These are phyloP conservation scores for Anolis carolinensis DNA, from an alignment of 2,113 vertebrate species.

Conservation along the genomic window DNA sequence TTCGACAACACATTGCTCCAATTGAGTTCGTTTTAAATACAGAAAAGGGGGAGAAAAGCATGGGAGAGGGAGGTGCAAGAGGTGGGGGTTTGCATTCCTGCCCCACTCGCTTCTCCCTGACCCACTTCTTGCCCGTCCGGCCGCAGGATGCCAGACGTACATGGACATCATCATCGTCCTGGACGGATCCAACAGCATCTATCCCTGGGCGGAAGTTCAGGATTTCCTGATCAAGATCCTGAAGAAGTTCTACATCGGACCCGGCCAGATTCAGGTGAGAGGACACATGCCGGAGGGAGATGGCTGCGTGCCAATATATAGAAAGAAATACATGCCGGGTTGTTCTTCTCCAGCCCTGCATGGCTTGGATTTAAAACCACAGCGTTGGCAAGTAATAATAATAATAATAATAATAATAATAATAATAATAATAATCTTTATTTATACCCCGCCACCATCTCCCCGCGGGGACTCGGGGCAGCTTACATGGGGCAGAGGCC, in stretches of 20 bases:
- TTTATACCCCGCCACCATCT: no score
- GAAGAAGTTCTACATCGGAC: constrained; percentile 93
- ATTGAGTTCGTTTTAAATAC: no score
- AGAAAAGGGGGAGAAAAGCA: no score
- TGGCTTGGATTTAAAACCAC: rapidly evolving
- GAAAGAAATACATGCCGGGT: no score
- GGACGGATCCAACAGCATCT: constrained; percentile 98
- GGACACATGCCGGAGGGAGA: rapidly evolving
- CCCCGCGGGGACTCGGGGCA: no score
- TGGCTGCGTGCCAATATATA: rapidly evolving
- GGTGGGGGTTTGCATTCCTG: background rate
- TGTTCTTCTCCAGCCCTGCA: background rate
- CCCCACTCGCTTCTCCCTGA: background rate
- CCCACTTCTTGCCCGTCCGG: background rate
- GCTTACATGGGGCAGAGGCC: no score
- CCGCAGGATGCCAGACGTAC: constrained; percentile 92
- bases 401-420: no score
- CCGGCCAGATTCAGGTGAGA: constrained; percentile 94
- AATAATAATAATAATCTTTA: no score
- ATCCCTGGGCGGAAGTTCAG: constrained; percentile 97
- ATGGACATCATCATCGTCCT: constrained; percentile 97
- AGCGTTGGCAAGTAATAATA: no score
- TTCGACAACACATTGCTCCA: no score
- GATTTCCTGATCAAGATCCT: constrained; percentile 95
- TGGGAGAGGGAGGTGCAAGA: no score